Base-by-base conservation (phyloP, 2,888 invertebrate genomes). In the Matsumyia berberina region DNA sequence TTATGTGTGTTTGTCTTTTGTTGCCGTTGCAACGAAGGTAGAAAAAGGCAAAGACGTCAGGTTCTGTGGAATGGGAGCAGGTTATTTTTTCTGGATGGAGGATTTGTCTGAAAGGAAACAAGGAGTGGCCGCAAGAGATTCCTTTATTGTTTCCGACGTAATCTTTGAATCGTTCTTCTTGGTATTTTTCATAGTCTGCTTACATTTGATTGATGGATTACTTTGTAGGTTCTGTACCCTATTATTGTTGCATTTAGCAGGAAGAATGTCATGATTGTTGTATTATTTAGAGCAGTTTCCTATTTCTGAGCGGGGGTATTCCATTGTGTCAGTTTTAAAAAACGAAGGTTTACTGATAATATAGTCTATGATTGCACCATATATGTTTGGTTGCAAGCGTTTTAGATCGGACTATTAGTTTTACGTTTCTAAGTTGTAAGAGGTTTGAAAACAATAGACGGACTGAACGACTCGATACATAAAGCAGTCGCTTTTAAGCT, bases 1-100 rank as follows among this genome's bases (percentile, higher is more conserved):
- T 64, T 73, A 51, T 73, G 24, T 64, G 12, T 19, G 4, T 64
- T 60, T 39, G 37, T 8, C n/a, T 62, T 15, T 17, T 55, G 19
- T 67, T 53, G 51, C 39, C 39, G 31, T 67, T 49, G 29, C 19
- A 15, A 42, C 9, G 11, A 15, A 53, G 31, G 53, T 39, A 67
- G 42, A 44, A 67, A 42, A 58, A 44, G 57, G 12, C 24, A 4
- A 57, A 9, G 60, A 60, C 19, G 39, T 8, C 53, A 24, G 24
- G 12, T 24, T 24, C 24, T 24, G 24, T 39, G 46, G 57, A 64
- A 74, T 64, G 57, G 19, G 67, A 51, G 24, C 57, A 58, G 58
- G 66, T 76, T 57, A 11, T n/a, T 17, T 53, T 12, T 29, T 17
- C 5, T 37, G 7, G 5, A 4, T 58, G 11, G 5, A 24, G 31